Base-by-base conservation (phyloP, 2,797 vertebrate species). In the Emys orbicularis region DNA sequence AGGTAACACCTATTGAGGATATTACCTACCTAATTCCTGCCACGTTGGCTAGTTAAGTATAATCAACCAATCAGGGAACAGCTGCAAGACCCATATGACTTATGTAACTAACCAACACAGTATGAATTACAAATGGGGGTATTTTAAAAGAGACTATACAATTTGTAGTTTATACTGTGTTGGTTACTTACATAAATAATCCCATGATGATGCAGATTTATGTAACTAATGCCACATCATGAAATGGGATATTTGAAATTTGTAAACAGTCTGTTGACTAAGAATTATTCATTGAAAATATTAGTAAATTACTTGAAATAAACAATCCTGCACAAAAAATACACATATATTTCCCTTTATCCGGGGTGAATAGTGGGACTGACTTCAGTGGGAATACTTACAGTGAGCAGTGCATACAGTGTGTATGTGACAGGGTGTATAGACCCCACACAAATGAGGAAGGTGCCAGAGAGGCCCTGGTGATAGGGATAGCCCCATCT, bases 31-130 rank as follows among this genome's bases (percentile, higher is more conserved):
- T 85, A 61, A 82, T 74, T 34, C 18, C 29, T 27, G 29, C 88
- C 90, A 81, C 57, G 10, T 84, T 85, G 18, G 82, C 86, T 95
- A 85, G 61, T 82, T 74, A 6, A 27, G 9, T 49, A 54, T 52
- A 34, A n/a, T 72, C 92, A 90, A 94, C 89, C 77, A 92, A 92
- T 3, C 9, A 92, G 44, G 27, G 89, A 89, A 79, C 3, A 85
- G 13, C 76, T 86, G 68, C 34, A 89, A 52, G 41, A 12, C 6
- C 76, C 68, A 3, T 44, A 83, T 90, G 91, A 77, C 44, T 93
- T 83, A 27, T 8, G 49, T 3, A 68, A 19, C 1, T 82, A 89
- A 80, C 82, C 8, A 93, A 2, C 5, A 47, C 1, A 56, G 2
- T 68, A 41, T 79, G 86, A 93, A 88, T 85, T n/a, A 90, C 5